Evolutionary conservation across 2,888 invertebrate genomes (phyloP).

Genomic region (Clunio marinus): DNA sequence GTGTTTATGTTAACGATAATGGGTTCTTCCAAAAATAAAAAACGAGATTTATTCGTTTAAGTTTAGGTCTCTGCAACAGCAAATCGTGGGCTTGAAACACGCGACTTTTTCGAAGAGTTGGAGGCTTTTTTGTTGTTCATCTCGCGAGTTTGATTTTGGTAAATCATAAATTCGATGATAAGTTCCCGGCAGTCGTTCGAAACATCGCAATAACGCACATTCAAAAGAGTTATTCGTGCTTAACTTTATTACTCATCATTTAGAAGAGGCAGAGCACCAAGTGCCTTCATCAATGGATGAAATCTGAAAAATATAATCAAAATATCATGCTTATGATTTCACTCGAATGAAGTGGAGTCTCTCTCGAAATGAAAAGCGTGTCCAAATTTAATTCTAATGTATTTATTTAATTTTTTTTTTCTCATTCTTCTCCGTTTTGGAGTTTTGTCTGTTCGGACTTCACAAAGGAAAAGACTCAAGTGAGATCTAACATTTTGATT

Average conservation of each 20-base stretch:
- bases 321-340: conserved; percentile 30
- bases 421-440: not conserved
- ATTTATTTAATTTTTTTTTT: conserved; percentile 27
- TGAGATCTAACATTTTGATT: not conserved
- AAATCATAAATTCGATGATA: conserved; percentile 30
- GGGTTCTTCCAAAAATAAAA: not conserved
- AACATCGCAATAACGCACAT: not conserved
- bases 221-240: not conserved
- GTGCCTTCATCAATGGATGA: conserved; percentile 6
- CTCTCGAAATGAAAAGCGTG: conserved; percentile 34
- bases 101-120: not conserved
- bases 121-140: not conserved
- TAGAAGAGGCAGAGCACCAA: not conserved
- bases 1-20: not conserved
- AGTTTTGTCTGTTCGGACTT: not conserved
- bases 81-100: not conserved
- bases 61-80: not conserved
- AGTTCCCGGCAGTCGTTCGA: not conserved
- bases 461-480: not conserved
- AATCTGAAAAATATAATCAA: conserved; percentile 29
- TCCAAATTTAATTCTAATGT: conserved; percentile 39
- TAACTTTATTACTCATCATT: not conserved
- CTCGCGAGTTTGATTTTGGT: too few species aligned
- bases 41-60: not conserved
- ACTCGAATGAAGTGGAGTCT: conserved; percentile 4